A percentile compares a stretch with the other conserved stretches of the same genome.
phyloP scores from a whole-genome alignment of 2,888 invertebrate genomes.

The Sarcophaga rosellei region DNA sequence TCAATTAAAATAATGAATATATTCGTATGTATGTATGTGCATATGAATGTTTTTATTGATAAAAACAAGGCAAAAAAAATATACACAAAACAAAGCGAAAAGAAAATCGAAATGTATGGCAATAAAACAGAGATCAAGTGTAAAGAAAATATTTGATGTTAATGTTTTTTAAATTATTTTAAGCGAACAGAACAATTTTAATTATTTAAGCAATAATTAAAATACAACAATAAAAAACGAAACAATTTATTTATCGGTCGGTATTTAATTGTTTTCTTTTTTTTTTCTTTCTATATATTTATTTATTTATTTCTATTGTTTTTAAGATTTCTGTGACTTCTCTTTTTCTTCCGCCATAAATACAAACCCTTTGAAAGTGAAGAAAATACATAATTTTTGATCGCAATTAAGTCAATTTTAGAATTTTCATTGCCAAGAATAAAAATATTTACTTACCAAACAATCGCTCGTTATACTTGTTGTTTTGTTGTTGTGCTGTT shows the following conservation, averaged over 20 bases:
- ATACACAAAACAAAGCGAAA: not conserved
- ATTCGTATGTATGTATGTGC: too few species aligned
- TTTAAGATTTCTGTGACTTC: not conserved
- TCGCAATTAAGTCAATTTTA: not conserved
- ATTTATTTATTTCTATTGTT: not conserved
- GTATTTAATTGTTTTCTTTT: constrained; percentile 7
- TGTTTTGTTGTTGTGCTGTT: not conserved
- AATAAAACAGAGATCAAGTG: constrained; percentile 17
- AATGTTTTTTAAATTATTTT: constrained; percentile 43
- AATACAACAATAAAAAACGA: constrained; percentile 24
- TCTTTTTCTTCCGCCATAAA: not conserved
- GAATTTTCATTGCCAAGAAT: not conserved
- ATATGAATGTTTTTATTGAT: constrained; percentile 2
- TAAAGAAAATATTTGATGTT: constrained; percentile 45
- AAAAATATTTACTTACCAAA: constrained; percentile 53
- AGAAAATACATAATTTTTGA: constrained; percentile 4
- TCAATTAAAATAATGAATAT: constrained; percentile 29
- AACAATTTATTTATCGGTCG: not conserved
- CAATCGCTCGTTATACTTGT: constrained; percentile 7
- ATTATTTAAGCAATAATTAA: constrained; percentile 42
- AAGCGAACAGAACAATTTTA: constrained; percentile 23
- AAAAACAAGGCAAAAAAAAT: not conserved
- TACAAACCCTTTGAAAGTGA: not conserved
- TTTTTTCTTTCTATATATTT: not conserved
- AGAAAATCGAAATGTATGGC: too few species aligned